These are phyloP conservation scores for Oasisia sp. DNA, from an alignment of 2,888 invertebrate species.

Conservation along the genomic window DNA sequence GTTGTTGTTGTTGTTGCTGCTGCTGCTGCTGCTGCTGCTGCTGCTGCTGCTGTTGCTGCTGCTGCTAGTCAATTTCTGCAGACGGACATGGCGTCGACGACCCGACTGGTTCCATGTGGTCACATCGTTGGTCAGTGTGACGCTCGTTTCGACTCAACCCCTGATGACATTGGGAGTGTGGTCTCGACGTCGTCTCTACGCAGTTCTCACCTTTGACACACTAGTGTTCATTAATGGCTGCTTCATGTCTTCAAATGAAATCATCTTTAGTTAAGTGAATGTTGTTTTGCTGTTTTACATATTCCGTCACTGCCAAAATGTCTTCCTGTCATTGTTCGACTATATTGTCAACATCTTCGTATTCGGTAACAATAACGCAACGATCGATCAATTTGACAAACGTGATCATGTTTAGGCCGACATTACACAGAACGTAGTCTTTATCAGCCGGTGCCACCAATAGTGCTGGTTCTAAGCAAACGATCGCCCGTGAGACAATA, in stretches of 20 bases:
- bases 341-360: not conserved
- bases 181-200: not conserved
- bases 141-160: not conserved
- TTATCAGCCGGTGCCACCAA: too few relatives aligned
- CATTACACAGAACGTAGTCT: too few relatives aligned
- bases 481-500: not conserved
- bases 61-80: not conserved
- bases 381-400: not conserved
- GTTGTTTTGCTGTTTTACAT: not conserved
- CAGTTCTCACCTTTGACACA: not conserved
- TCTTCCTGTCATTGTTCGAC: not conserved
- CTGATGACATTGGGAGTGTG: not conserved
- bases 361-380: not conserved
- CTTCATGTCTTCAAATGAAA: not conserved
- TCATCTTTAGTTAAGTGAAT: not conserved
- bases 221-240: not conserved
- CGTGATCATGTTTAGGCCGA: too few relatives aligned
- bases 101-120: not conserved
- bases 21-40: not conserved
- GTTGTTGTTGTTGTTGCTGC: not conserved
- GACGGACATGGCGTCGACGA: not conserved
- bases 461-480: not conserved
- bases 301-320: not conserved
- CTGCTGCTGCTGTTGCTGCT: not conserved
- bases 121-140: not conserved